phyloP scores from a whole-genome alignment of 2,113 vertebrate genomes.

The Rhea pennata region DNA sequence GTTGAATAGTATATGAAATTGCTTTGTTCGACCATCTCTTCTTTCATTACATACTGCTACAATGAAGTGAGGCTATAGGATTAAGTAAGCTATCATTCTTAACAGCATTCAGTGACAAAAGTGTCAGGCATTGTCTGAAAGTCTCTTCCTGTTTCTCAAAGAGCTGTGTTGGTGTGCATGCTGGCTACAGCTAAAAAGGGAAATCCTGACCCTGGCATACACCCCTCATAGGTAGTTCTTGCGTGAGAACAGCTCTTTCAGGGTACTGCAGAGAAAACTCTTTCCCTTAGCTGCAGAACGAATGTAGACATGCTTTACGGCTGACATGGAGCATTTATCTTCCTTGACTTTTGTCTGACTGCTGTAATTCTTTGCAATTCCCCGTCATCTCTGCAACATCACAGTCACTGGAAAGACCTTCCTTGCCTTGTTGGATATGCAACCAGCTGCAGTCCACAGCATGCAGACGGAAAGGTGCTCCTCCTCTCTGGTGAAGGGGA shows the following conservation, averaged over 20 bases:
- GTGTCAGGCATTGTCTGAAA: background rate
- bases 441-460: background rate
- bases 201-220: background rate
- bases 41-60: constrained; percentile 40
- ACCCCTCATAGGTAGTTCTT: background rate
- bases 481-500: background rate
- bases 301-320: background rate
- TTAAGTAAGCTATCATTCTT: constrained; percentile 40
- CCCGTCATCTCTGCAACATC: fast-evolving
- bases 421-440: fast-evolving
- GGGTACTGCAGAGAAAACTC: background rate
- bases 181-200: background rate
- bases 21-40: constrained; percentile 33
- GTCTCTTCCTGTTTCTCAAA: background rate
- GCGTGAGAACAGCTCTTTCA: background rate
- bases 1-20: constrained; percentile 41
- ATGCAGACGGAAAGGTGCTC: background rate
- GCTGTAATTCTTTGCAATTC: background rate
- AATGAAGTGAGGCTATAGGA: constrained; percentile 19
- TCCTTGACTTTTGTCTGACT: background rate
- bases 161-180: background rate
- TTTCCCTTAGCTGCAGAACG: background rate
- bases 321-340: background rate
- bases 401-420: background rate
- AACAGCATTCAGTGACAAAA: background rate